Evolutionary conservation across 2,888 invertebrate species (phyloP).

Genomic region (Synergus laeviventris): DNA sequence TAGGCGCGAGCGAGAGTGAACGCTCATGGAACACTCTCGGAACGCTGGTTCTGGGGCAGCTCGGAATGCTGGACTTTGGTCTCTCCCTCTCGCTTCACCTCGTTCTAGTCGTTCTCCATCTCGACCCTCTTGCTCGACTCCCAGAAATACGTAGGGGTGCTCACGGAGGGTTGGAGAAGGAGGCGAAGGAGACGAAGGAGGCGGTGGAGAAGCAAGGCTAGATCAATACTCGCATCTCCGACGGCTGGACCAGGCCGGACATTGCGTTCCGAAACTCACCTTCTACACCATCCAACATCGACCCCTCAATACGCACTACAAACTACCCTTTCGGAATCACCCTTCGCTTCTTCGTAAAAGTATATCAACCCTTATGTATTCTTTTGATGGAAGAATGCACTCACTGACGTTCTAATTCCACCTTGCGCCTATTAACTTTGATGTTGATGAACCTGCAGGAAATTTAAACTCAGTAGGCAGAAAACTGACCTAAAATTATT

Average conservation of each 20-base stretch:
- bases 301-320: conserved; percentile 53
- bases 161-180: conserved; percentile 56
- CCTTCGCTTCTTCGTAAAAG: background rate
- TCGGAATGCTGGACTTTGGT: conserved; percentile 71
- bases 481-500: conserved; percentile 36
- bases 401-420: conserved; percentile 30
- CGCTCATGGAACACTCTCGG: conserved; percentile 58
- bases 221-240: conserved; percentile 76
- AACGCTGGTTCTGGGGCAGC: conserved; percentile 62
- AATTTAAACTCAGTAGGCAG: conserved; percentile 33
- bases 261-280: conserved; percentile 73
- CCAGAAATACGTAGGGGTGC: conserved; percentile 55
- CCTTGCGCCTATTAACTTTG: conserved; percentile 11
- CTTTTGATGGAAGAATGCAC: conserved; percentile 37
- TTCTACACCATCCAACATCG: conserved; percentile 64
- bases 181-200: conserved; percentile 61
- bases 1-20: conserved; percentile 62
- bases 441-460: conserved; percentile 33
- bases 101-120: conserved; percentile 51
- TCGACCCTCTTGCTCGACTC: conserved; percentile 51
- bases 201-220: conserved; percentile 67
- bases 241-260: conserved; percentile 75
- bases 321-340: conserved; percentile 29
- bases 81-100: conserved; percentile 60
- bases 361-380: conserved; percentile 27